These are phyloP conservation scores for Caenorhabditis elegans DNA, from an alignment of 1,140 invertebrate species.

Conservation along the genomic window DNA sequence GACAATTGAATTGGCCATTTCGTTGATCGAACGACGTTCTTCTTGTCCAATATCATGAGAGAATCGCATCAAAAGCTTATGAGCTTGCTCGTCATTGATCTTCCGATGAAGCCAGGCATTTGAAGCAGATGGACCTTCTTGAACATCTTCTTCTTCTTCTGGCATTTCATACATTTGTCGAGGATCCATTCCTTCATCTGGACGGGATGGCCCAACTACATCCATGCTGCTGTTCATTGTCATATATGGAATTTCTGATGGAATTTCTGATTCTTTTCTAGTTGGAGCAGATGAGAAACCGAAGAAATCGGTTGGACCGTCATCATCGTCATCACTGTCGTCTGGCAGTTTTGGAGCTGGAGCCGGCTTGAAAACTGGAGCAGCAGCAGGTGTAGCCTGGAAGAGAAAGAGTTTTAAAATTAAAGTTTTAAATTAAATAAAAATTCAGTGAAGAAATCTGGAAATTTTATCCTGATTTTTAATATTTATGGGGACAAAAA, in stretches of 20 bases:
- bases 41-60: neutral
- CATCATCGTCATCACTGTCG: neutral
- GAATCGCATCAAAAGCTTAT: slow-evolving; percentile 1
- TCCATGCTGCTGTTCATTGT: slow-evolving; percentile 8
- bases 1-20: slow-evolving; percentile 6
- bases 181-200: neutral
- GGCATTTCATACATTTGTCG: neutral
- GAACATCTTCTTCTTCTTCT: neutral
- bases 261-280: neutral
- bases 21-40: neutral
- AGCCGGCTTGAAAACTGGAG: neutral
- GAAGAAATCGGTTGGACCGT: neutral
- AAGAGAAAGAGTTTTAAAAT: neutral
- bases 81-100: neutral
- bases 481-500: too few relatives aligned
- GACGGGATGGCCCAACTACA: neutral
- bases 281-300: neutral
- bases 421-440: too few relatives aligned
- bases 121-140: neutral
- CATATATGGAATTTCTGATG: neutral
- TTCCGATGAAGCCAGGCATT: neutral
- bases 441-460: too few relatives aligned
- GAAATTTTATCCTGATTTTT: too few relatives aligned
- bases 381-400: neutral
- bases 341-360: neutral